Percentiles rank a stretch among this genome's conserved stretches.
These are phyloP conservation scores for Salarias fasciatus DNA, from an alignment of 2,797 vertebrate genomes.

Conservation along the genomic window DNA sequence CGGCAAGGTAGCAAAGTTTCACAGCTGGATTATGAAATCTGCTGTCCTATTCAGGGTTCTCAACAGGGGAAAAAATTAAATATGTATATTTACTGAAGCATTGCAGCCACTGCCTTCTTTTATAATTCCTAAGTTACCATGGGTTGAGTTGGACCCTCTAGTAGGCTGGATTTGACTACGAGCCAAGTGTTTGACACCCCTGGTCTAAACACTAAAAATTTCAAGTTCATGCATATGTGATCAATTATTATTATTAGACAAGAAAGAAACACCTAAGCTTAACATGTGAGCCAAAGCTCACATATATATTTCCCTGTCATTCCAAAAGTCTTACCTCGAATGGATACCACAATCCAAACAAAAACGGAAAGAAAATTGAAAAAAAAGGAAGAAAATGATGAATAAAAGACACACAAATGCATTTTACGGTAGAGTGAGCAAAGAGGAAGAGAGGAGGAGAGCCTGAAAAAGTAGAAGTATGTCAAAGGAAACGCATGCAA, in stretches of 20 bases:
- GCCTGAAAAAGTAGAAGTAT: slow-evolving; percentile 47
- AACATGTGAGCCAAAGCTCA: slow-evolving; percentile 35
- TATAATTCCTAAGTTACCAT: too few species aligned
- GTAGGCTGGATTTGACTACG: too few species aligned
- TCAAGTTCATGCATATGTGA: slow-evolving; percentile 60
- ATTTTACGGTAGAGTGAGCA: slow-evolving; percentile 54
- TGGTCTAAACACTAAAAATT: neutral
- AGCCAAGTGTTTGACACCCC: too few species aligned
- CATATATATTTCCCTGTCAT: slow-evolving; percentile 60
- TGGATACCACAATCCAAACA: slow-evolving; percentile 80
- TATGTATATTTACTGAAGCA: too few species aligned
- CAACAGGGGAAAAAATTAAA: too few species aligned
- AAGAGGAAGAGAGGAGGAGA: slow-evolving; percentile 24
- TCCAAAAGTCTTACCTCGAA: slow-evolving; percentile 82
- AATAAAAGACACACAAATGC: slow-evolving; percentile 69
- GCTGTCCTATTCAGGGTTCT: too few species aligned
- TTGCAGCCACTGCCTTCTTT: too few species aligned
- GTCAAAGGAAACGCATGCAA: slow-evolving; percentile 63
- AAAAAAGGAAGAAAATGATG: slow-evolving; percentile 68
- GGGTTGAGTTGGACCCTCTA: too few species aligned
- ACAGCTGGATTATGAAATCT: too few species aligned
- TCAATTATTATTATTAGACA: slow-evolving; percentile 9
- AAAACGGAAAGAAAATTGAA: slow-evolving; percentile 77
- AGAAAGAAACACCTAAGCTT: slow-evolving; percentile 15
- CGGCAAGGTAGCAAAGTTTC: too few species aligned